Evolutionary conservation across 2,888 invertebrate genomes (phyloP).

Genomic region (Polylopha cassiicola): DNA sequence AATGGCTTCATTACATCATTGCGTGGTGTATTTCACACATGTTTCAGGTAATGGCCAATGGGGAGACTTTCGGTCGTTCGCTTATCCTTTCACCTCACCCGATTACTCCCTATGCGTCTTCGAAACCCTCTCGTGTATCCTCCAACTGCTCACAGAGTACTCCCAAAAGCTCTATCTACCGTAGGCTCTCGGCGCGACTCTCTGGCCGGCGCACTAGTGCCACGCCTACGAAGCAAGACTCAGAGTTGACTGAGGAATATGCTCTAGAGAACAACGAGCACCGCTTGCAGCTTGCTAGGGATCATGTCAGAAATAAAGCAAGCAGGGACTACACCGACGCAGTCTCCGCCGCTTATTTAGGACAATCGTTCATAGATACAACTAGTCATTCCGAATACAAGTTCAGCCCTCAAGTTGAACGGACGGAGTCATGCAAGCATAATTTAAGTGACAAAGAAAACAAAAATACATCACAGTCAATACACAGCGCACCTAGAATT

Average conservation of each 20-base stretch:
- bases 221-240: slow-evolving; percentile 39
- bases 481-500: slow-evolving; percentile 43
- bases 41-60: slow-evolving; percentile 84
- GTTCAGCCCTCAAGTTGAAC: slow-evolving; percentile 39
- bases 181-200: slow-evolving; percentile 66
- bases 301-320: slow-evolving; percentile 47
- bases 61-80: slow-evolving; percentile 81
- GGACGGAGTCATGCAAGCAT: slow-evolving; percentile 46
- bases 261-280: slow-evolving; percentile 49
- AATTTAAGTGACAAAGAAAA: slow-evolving; percentile 63
- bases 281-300: slow-evolving; percentile 50
- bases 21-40: slow-evolving; percentile 79
- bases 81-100: slow-evolving; percentile 74
- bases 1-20: slow-evolving; percentile 78
- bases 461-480: slow-evolving; percentile 45
- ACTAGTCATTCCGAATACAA: slow-evolving; percentile 38
- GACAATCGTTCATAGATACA: slow-evolving; percentile 52
- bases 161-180: slow-evolving; percentile 69
- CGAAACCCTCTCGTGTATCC: slow-evolving; percentile 54
- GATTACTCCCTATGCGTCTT: slow-evolving; percentile 56
- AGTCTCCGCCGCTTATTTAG: slow-evolving; percentile 56
- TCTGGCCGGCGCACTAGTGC: slow-evolving; percentile 55
- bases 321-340: slow-evolving; percentile 46
- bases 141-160: slow-evolving; percentile 65
- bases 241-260: slow-evolving; percentile 32